Evolutionary conservation across 1,140 invertebrate species (phyloP), one percentile per base, ranked within the genome.

Genomic region (Orius insidiosus): DNA sequence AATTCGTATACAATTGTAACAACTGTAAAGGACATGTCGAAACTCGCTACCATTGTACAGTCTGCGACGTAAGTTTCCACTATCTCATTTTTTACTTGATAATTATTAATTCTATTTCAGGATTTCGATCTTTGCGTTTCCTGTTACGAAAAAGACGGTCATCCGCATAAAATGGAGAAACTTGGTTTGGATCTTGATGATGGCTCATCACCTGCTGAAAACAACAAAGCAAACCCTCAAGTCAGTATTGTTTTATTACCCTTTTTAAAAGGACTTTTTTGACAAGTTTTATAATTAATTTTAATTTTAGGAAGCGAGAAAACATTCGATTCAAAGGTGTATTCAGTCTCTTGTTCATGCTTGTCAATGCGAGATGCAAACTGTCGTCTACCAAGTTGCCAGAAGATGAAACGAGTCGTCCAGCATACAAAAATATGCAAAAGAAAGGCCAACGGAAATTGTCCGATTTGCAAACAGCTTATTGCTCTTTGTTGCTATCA

Each of bases 401-500:
- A 89, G 63, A 97, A 95, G 68, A 98, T 99, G 94, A 98, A 98
- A 68, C 74, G 89, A 47, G 90, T 98, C 33, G 89, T 98, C 1
- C 78, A 79, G 45, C 95, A 98, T 65, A 95, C 94, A 1, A 96
- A 93, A 69, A 70, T 78, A 47, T 99, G 95, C 72, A 95, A 95
- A 62, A 71, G 87, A 48, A 95, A 95, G 66, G 90, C 85, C 18
- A 93, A 92, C 60, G 89, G 88, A 53, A 87, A 85, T 39, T 99
- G 95, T 65, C 87, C 89, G 8, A 95, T 98, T 54, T 99, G 95
- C 70, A 98, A 98, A 64, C 95, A 98, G 60, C 76, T 98, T 19
- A 93, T 98, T 58, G 93, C 93, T 3, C 66, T 98, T 13, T 98
- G 95, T 59, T 96, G 90, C 65, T 98, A 96, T 66, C 95, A 99